A percentile compares a stretch with the other conserved stretches of the same genome.
phyloP scores from a whole-genome alignment of 2,113 vertebrate species.

The Syngnathus floridae region DNA sequence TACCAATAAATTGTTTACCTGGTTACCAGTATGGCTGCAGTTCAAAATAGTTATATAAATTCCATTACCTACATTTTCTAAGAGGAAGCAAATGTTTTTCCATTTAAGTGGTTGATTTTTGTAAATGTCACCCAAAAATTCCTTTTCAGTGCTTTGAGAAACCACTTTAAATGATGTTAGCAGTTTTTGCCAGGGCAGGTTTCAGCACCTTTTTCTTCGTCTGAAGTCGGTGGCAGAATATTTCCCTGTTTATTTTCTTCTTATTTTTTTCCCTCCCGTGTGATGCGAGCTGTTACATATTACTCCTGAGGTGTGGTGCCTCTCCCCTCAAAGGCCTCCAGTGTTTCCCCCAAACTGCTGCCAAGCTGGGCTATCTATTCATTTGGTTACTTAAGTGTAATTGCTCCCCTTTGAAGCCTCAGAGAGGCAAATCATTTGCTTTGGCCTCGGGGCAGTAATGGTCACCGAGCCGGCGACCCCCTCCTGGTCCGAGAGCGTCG shows the following conservation, averaged over 20 bases:
- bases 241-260: slow-evolving; percentile 54
- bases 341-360: slow-evolving; percentile 73
- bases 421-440: slow-evolving; percentile 81
- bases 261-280: slow-evolving; percentile 26
- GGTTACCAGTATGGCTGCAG: too few species aligned
- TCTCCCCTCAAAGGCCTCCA: slow-evolving; percentile 71
- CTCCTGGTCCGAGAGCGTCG: slow-evolving; percentile 69
- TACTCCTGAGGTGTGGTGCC: slow-evolving; percentile 72
- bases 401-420: slow-evolving; percentile 79
- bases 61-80: too few species aligned
- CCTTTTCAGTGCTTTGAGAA: slow-evolving; percentile 32
- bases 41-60: too few species aligned
- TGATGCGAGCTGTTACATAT: slow-evolving; percentile 64
- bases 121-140: too few species aligned
- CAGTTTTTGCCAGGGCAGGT: slow-evolving; percentile 58
- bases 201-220: slow-evolving; percentile 42
- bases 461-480: slow-evolving; percentile 71
- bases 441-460: slow-evolving; percentile 71
- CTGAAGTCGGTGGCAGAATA: slow-evolving; percentile 48
- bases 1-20: too few species aligned
- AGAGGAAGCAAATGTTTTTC: too few species aligned
- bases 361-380: slow-evolving; percentile 79
- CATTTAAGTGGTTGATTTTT: neutral
- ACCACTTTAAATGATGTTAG: slow-evolving; percentile 48
- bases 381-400: slow-evolving; percentile 83